Evolutionary conservation across 2,113 vertebrate genomes (phyloP).

Genomic region (Cepphus grylle): DNA sequence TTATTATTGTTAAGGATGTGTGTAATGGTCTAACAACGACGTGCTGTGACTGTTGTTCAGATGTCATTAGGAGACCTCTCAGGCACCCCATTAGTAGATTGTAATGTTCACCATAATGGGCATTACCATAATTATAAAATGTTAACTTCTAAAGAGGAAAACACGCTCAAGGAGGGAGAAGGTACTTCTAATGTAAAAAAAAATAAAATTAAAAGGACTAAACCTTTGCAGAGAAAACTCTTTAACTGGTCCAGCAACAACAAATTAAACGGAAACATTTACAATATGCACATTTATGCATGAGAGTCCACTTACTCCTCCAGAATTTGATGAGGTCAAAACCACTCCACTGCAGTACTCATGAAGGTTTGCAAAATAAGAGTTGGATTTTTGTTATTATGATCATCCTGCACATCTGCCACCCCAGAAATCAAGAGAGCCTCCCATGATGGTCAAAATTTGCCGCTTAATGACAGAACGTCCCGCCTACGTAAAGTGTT

Average conservation of each 20-base stretch:
- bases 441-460: not conserved
- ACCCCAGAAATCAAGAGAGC: not conserved
- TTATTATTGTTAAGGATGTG: constrained; percentile 1
- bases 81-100: not conserved
- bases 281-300: accelerated
- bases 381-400: not conserved
- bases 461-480: accelerated
- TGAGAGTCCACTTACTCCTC: not conserved
- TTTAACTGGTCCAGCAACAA: not conserved
- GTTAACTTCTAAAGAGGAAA: constrained; percentile 12
- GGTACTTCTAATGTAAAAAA: not conserved
- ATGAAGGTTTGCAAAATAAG: not conserved
- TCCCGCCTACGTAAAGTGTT: accelerated
- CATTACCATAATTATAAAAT: constrained; percentile 15
- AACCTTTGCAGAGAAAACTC: not conserved
- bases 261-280: not conserved
- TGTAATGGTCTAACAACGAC: not conserved
- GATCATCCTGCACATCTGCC: not conserved
- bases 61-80: constrained; percentile 33
- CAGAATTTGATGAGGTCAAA: not conserved
- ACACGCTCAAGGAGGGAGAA: not conserved
- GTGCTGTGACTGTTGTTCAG: not conserved
- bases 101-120: constrained; percentile 3
- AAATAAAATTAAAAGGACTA: not conserved
- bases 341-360: not conserved